phyloP scores from a whole-genome alignment of 2,888 invertebrate species.

The Cheilosia soror region DNA sequence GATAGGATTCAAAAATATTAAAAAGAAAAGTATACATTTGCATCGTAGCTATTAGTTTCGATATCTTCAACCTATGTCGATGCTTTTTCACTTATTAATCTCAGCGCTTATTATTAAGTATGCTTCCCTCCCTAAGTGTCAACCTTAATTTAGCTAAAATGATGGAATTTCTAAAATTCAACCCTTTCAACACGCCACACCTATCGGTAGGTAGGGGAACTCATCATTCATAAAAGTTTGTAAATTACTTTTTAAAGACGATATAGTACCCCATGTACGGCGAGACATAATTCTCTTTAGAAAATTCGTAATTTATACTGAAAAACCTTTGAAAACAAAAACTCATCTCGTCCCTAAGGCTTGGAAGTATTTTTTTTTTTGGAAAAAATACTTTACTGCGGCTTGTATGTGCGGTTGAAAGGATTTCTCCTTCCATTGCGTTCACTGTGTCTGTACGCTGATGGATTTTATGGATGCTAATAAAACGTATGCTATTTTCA shows the following conservation, averaged over 20 bases:
- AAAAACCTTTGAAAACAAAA: slow-evolving; percentile 11
- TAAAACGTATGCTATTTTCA: slow-evolving; percentile 73
- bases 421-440: slow-evolving; percentile 29
- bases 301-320: slow-evolving; percentile 36
- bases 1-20: too few species aligned
- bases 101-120: too few species aligned
- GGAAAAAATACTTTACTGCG: slow-evolving; percentile 48
- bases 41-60: too few species aligned
- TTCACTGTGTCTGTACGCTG: slow-evolving; percentile 10
- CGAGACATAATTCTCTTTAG: not conserved
- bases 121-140: too few species aligned
- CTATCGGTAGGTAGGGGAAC: not conserved
- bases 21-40: too few species aligned
- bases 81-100: too few species aligned
- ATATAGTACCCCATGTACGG: not conserved
- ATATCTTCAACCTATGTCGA: too few species aligned
- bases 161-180: slow-evolving; percentile 5
- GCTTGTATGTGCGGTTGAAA: slow-evolving; percentile 40
- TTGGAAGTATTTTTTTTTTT: slow-evolving; percentile 26
- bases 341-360: slow-evolving; percentile 16
- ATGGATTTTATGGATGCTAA: slow-evolving; percentile 73
- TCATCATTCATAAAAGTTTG: slow-evolving; percentile 12
- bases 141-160: not conserved
- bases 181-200: slow-evolving; percentile 3
- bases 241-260: slow-evolving; percentile 19